Conservation (phyloP, 1,140 invertebrate species). For the Saccostrea echinata region DNA sequence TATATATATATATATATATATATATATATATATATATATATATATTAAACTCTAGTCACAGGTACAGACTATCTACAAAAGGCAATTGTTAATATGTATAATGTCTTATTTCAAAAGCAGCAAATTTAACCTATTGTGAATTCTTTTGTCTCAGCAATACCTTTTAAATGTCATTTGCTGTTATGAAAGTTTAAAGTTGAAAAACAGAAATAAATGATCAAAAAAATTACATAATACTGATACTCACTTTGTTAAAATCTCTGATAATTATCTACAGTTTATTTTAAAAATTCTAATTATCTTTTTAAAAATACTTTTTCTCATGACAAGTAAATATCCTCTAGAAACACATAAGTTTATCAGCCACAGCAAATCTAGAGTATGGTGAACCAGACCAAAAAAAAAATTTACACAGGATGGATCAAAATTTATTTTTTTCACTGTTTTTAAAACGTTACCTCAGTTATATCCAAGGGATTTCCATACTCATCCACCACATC, state of each 20-base stretch:
- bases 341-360: too few species aligned
- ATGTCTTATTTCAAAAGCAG: too few species aligned
- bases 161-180: neutral
- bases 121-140: neutral
- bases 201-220: neutral
- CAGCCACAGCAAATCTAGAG: too few species aligned
- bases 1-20: too few species aligned
- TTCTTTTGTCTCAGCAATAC: neutral
- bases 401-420: too few species aligned
- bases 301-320: too few species aligned
- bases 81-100: too few species aligned
- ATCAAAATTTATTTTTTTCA: neutral
- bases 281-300: neutral
- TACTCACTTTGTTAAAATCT: slow-evolving; percentile 15
- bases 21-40: too few species aligned
- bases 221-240: neutral
- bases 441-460: slow-evolving; percentile 59
- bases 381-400: too few species aligned
- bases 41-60: too few species aligned
- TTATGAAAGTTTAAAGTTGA: neutral
- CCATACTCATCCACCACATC: slow-evolving; percentile 92
- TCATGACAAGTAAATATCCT: too few species aligned
- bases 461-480: slow-evolving; percentile 72
- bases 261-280: slow-evolving; percentile 13
- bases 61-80: too few species aligned